phyloP scores from a whole-genome alignment of 1,140 invertebrate species.

The Sipha flava region DNA sequence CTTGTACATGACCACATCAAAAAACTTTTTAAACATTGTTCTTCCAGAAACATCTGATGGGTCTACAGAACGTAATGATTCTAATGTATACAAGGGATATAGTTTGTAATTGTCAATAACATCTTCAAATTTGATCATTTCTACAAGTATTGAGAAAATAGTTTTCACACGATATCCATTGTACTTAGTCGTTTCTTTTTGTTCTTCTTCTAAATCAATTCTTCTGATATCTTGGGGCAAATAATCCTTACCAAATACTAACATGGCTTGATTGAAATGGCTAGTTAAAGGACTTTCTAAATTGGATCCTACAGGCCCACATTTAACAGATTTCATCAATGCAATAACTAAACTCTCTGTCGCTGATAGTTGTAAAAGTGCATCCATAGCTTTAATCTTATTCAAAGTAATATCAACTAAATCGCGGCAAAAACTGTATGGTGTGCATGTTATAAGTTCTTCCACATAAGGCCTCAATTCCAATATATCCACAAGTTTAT shows the following conservation, averaged over 20 bases:
- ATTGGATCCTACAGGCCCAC: background rate
- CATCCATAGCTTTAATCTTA: background rate
- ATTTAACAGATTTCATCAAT: background rate
- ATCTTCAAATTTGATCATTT: background rate
- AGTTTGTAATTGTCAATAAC: background rate
- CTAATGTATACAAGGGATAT: background rate
- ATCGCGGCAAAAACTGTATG: slow-evolving; percentile 4
- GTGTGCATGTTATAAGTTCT: background rate
- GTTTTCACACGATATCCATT: background rate
- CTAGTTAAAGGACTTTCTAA: background rate
- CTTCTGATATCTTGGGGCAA: background rate
- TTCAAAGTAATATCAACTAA: background rate
- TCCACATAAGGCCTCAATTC: background rate
- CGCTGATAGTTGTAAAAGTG: background rate
- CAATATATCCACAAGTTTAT: background rate
- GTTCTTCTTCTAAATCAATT: background rate
- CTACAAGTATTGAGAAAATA: background rate
- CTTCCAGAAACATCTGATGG: background rate
- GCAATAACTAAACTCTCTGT: background rate
- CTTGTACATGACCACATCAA: background rate
- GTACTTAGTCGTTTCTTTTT: background rate
- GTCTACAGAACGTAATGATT: background rate
- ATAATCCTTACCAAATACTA: background rate
- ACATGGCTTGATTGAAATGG: background rate
- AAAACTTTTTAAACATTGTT: background rate